Conservation (phyloP, 1,140 invertebrate genomes). For the Lasioglossum albipes region DNA sequence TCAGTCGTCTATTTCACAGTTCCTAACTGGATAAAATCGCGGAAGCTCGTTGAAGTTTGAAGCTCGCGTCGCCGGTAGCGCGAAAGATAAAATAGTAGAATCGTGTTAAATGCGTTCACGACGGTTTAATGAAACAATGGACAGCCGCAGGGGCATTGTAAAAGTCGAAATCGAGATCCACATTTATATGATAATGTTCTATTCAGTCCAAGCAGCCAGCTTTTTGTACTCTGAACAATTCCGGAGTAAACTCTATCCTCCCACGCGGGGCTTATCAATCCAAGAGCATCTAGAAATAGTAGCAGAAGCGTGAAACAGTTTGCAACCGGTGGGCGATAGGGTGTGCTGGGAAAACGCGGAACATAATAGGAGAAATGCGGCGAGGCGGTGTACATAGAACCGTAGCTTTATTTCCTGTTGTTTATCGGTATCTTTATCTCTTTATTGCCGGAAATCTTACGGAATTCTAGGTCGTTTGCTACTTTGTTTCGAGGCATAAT, state of each 20-base stretch:
- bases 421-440: not conserved
- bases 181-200: not conserved
- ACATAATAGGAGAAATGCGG: slow-evolving; percentile 4
- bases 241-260: not conserved
- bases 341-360: not conserved
- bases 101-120: no score
- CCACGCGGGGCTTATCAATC: slow-evolving; percentile 4
- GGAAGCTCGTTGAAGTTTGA: no score
- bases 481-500: not conserved
- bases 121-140: no score
- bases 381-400: not conserved
- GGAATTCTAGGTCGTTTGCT: not conserved
- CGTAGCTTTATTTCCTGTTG: slow-evolving; percentile 10
- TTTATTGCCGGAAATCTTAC: not conserved
- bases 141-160: no score
- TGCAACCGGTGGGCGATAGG: slow-evolving; percentile 19
- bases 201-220: not conserved
- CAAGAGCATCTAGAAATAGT: slow-evolving; percentile 24
- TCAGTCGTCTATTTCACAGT: no score
- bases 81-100: no score
- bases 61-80: no score
- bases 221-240: not conserved
- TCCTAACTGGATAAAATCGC: no score
- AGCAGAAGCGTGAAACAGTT: slow-evolving; percentile 39
- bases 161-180: no score